These are phyloP conservation scores for Lepidurus arcticus DNA, from an alignment of 1,140 invertebrate genomes.

Conservation along the genomic window DNA sequence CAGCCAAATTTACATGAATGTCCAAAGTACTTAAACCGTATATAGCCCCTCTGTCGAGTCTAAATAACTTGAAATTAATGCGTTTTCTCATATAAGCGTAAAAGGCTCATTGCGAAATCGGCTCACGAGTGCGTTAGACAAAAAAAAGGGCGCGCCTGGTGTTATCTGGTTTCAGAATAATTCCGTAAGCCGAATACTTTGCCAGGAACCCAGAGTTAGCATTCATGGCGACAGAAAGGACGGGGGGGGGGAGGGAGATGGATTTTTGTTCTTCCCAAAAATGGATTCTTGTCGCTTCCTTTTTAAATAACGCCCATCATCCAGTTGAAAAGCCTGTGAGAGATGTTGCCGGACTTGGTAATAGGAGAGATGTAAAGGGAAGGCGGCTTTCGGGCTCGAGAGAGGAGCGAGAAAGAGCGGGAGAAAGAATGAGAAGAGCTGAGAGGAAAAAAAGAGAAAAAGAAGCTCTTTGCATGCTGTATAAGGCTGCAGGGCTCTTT, in stretches of 20 bases:
- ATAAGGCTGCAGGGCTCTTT: conserved; percentile 14
- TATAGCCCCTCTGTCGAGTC: not conserved
- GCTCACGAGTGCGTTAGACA: not conserved
- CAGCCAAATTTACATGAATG: not conserved
- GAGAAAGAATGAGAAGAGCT: not conserved
- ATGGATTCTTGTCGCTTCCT: conserved; percentile 8
- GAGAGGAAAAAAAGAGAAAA: not conserved
- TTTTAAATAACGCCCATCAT: conserved; percentile 18
- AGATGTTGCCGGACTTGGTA: not conserved
- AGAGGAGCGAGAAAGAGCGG: not conserved
- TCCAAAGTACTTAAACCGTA: not conserved
- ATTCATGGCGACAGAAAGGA: not conserved
- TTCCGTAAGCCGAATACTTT: not conserved
- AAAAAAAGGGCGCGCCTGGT: not conserved
- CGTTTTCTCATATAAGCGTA: too few species aligned
- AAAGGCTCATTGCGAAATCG: not conserved
- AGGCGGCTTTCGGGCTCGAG: not conserved
- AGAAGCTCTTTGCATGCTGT: not conserved
- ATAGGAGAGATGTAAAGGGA: not conserved
- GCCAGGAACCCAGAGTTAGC: not conserved
- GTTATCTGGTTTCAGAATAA: not conserved
- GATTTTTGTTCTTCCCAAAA: not conserved
- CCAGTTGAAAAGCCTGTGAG: not conserved
- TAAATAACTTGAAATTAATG: not conserved
- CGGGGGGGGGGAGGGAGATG: not conserved